Evolutionary conservation across 2,797 vertebrate genomes (phyloP), one percentile per base, ranked within the genome.

Genomic region (Rhabdomys pumilio): DNA sequence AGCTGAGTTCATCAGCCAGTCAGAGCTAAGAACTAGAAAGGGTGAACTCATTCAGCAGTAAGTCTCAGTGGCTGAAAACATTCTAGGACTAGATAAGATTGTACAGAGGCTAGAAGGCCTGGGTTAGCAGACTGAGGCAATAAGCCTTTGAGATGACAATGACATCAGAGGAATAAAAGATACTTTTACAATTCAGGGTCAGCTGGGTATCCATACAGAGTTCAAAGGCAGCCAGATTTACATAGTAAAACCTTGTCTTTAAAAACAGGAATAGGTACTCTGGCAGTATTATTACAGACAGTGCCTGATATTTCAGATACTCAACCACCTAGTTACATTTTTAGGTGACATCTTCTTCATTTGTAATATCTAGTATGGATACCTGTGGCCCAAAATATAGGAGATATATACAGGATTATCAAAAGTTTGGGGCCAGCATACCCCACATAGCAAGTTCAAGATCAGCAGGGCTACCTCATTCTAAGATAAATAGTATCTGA

Each of bases 231-330:
- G 31, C 31, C 20, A n/a, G 47, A 47, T 13, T 20, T 38, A 38
- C 38, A 38, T 38, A 38, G 38, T 38, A 38, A 38, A 38, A 38
- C 38, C 38, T 38, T 38, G 38, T 38, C 38, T 38, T 38, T 38
- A 38, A 38, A 38, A 38, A 38, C 38, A 38, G 38, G 38, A 38
- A 38, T 38, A 38, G 38, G 38, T 38, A 38, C 38, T 38, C 38
- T 38, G 38, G 38, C 38, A 38, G 38, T 38, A 38, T 38, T 38
- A 38, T 38, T 38, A 38, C 38, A 38, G 38, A 38, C 29, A 93
- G 41, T 79, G 44, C 38, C 55, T 82, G 59, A 89, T 89, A 95
- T 73, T 55, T 84, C 57, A 95, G 57, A 73, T 86, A 94, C 50
- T 29, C 77, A 34, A 89, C 55, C 53, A 96, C 55, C 73, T 81